A percentile compares a stretch with the other conserved stretches of the same genome.
Evolutionary conservation across 2,113 vertebrate genomes (phyloP).

Genomic region (Tor tambroides): DNA sequence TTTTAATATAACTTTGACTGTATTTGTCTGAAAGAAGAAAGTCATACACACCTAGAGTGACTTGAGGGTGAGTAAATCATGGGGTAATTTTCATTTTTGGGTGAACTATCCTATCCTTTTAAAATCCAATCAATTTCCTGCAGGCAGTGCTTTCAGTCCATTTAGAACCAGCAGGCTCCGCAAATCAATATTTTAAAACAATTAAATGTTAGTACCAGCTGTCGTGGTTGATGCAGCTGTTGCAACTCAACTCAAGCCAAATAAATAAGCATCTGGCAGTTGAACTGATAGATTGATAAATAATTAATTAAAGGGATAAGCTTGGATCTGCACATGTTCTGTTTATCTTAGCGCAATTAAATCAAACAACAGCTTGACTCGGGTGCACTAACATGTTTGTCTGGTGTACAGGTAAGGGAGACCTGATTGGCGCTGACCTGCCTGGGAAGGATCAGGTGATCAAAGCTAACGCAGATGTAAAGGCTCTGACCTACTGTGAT

Average conservation of each 20-base stretch:
- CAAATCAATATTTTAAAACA: background rate
- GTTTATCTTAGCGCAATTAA: background rate
- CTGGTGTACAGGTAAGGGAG: slow-evolving; percentile 85
- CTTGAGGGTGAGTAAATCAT: too few species aligned
- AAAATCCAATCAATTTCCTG: background rate
- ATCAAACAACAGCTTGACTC: background rate
- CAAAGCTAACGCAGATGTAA: slow-evolving; percentile 93
- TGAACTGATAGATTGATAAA: background rate
- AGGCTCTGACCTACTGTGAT: slow-evolving; percentile 95
- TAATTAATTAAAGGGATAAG: background rate
- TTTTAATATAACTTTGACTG: too few species aligned
- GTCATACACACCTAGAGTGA: too few species aligned
- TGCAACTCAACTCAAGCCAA: background rate
- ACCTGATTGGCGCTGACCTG: slow-evolving; percentile 92
- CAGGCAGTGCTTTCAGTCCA: background rate
- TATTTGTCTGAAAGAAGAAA: too few species aligned
- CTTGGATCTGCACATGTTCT: background rate
- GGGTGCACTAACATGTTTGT: background rate
- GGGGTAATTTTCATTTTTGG: too few species aligned
- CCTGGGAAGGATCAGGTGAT: slow-evolving; percentile 84
- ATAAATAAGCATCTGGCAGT: background rate
- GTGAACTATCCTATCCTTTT: too few species aligned
- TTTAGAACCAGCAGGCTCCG: background rate
- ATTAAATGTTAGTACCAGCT: background rate
- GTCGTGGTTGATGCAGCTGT: background rate